Conservation (phyloP, 2,888 invertebrate species). For the Drosophila buzzatii region DNA sequence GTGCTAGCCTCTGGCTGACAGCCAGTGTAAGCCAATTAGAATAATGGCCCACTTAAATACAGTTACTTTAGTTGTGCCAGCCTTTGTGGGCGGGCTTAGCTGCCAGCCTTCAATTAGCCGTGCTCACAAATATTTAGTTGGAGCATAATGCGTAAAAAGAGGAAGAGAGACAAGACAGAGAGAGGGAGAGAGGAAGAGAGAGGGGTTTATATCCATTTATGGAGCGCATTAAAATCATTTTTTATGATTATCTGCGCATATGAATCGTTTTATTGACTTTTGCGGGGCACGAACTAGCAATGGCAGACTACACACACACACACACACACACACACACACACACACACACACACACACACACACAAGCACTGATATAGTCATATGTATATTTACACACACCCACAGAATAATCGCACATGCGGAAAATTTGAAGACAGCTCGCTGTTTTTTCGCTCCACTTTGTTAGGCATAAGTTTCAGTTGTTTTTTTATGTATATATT, state of each 20-base stretch:
- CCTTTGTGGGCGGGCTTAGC: not conserved
- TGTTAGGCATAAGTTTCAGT: conserved; percentile 8
- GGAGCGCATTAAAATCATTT: conserved; percentile 60
- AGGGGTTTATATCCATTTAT: conserved; percentile 7
- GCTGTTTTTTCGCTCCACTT: not conserved
- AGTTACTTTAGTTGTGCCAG: conserved; percentile 11
- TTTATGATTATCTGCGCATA: conserved; percentile 66
- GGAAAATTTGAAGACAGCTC: conserved; percentile 22
- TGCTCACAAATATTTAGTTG: conserved; percentile 39
- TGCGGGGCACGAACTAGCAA: conserved; percentile 13
- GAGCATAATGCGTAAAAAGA: conserved; percentile 3
- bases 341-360: not conserved
- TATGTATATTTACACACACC: not conserved
- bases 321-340: not conserved
- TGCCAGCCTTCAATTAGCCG: conserved; percentile 50
- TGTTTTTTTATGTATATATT: not conserved
- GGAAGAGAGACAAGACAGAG: no score
- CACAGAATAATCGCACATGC: conserved; percentile 3
- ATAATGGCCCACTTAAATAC: conserved; percentile 35
- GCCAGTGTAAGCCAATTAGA: conserved; percentile 27
- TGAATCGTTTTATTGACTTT: conserved; percentile 68
- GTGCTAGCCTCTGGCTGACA: not conserved
- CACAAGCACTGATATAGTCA: not conserved
- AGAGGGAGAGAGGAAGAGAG: not conserved
- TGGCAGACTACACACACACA: not conserved